Conservation (phyloP, 2,113 vertebrate species). For the Alethe castanea region DNA sequence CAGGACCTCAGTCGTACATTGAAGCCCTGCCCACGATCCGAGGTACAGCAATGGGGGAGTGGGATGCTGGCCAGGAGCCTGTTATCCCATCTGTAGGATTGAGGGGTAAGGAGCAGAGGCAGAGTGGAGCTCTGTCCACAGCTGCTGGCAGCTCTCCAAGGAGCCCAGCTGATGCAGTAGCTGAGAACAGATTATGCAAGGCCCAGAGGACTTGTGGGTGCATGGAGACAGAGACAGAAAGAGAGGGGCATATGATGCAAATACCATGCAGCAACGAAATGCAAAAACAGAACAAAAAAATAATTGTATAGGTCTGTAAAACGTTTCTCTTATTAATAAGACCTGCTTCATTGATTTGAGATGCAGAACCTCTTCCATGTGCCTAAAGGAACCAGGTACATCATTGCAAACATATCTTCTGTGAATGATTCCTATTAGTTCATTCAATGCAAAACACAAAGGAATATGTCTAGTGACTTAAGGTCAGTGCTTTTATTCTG, state of each 20-base stretch:
- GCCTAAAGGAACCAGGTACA: background rate
- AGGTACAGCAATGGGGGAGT: slow-evolving; percentile 69
- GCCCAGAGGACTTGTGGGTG: background rate
- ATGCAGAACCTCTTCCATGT: background rate
- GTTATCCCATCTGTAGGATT: background rate
- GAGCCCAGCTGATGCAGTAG: background rate
- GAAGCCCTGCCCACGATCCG: slow-evolving; percentile 83
- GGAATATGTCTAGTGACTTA: background rate
- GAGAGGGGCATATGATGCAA: background rate
- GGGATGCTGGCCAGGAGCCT: background rate
- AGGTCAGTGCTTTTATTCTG: background rate
- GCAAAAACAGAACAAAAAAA: background rate
- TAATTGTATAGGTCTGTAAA: background rate
- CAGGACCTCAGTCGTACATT: slow-evolving; percentile 83
- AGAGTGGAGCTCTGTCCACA: background rate
- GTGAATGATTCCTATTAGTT: background rate
- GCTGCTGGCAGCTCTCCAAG: background rate
- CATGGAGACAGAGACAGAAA: background rate
- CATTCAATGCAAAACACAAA: background rate
- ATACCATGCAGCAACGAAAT: background rate
- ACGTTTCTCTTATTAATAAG: background rate
- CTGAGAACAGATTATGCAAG: background rate
- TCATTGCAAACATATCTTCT: background rate
- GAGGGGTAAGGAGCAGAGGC: background rate
- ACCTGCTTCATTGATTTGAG: rapidly evolving